phyloP scores from a whole-genome alignment of 1,140 invertebrate species.

The Solenopsis fugax region DNA sequence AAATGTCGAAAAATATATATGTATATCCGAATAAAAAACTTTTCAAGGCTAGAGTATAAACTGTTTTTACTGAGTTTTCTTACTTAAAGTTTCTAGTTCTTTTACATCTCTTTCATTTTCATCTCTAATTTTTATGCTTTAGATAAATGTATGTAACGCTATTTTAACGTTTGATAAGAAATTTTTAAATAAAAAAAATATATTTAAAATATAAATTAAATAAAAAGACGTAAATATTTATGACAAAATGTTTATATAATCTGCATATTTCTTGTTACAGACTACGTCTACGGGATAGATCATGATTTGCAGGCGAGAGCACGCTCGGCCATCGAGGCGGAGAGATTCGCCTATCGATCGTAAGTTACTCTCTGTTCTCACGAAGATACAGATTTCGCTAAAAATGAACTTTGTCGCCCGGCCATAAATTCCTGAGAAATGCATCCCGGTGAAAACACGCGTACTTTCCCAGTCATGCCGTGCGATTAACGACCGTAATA shows the following conservation, averaged over 20 bases:
- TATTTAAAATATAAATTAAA: no score
- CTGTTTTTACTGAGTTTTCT: no score
- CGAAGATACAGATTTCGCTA: not conserved
- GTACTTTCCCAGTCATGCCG: constrained; percentile 19
- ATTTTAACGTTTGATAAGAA: not conserved
- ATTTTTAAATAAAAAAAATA: no score
- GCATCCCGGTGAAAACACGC: not conserved
- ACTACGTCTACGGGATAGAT: constrained; percentile 85
- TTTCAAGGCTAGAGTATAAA: no score
- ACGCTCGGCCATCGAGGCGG: constrained; percentile 84
- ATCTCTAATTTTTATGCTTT: not conserved
- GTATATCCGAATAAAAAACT: no score
- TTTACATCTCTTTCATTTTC: no score
- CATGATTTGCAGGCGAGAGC: constrained; percentile 85
- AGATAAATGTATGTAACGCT: not conserved
- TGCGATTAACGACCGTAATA: constrained; percentile 31
- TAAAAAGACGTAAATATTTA: not conserved
- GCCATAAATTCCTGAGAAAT: not conserved
- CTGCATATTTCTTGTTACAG: constrained; percentile 74
- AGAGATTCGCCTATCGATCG: constrained; percentile 81
- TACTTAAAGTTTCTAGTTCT: no score
- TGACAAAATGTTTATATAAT: not conserved
- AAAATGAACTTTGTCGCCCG: not conserved
- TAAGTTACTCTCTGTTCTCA: constrained; percentile 59
- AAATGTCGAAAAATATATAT: no score